phyloP scores from a whole-genome alignment of 1,140 invertebrate species.

The Wiebesia pumilae region DNA sequence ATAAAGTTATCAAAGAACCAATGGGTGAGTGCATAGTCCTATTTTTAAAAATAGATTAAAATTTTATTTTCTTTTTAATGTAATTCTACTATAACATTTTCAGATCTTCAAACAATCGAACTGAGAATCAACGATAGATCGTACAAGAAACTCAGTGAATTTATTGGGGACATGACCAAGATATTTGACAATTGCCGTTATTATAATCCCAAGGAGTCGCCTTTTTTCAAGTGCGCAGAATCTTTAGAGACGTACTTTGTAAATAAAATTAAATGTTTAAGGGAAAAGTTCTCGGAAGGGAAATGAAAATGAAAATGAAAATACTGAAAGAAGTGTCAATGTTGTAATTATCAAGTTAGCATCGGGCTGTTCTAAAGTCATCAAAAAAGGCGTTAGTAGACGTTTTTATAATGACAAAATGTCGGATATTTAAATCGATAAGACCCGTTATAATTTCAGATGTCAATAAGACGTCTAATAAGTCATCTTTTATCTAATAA shows the following conservation, averaged over 20 bases:
- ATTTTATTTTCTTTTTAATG: not conserved
- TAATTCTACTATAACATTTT: conserved; percentile 63
- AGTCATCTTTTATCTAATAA: conserved; percentile 50
- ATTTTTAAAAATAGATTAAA: not conserved
- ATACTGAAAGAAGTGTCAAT: conserved; percentile 51
- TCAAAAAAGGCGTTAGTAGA: conserved; percentile 32
- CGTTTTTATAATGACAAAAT: conserved; percentile 50
- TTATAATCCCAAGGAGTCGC: conserved; percentile 96
- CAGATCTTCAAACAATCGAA: conserved; percentile 96
- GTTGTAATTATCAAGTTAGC: conserved; percentile 53
- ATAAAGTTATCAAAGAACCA: conserved; percentile 97
- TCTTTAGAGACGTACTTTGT: conserved; percentile 96
- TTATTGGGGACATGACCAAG: conserved; percentile 97
- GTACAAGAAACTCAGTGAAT: conserved; percentile 93
- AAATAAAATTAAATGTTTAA: conserved; percentile 89
- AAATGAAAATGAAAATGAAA: conserved; percentile 66
- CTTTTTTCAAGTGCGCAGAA: conserved; percentile 96
- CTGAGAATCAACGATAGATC: conserved; percentile 87
- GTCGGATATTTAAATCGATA: conserved; percentile 41
- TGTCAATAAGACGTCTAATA: conserved; percentile 45
- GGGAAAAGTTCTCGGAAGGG: conserved; percentile 84
- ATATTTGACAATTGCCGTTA: conserved; percentile 99
- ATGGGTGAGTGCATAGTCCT: conserved; percentile 86
- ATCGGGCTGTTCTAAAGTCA: conserved; percentile 37
- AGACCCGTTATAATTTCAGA: conserved; percentile 42